Conservation (phyloP, 2,797 vertebrate genomes). For the Phrynocephalus guinanensis region DNA sequence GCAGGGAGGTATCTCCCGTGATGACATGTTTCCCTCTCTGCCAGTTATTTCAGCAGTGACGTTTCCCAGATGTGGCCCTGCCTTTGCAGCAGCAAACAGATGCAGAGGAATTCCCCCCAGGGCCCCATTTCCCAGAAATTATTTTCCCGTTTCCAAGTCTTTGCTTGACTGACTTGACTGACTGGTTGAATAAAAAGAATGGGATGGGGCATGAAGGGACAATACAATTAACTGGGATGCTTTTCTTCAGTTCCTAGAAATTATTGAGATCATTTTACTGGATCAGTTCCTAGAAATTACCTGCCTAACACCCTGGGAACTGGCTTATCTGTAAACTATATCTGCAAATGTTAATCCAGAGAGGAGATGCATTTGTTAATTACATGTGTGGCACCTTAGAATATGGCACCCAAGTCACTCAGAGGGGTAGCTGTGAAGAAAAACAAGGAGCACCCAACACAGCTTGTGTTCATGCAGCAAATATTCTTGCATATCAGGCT, state of each 20-base stretch:
- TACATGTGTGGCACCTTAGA: no score
- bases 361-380: no score
- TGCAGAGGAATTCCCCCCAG: not conserved
- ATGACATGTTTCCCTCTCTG: not conserved
- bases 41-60: slow-evolving; percentile 1
- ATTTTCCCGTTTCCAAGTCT: not conserved
- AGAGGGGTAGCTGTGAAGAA: no score
- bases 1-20: not conserved
- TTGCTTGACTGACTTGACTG: not conserved
- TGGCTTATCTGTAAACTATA: not conserved
- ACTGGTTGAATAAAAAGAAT: not conserved
- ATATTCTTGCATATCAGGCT: not conserved
- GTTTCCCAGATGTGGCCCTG: not conserved
- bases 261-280: no score
- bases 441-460: no score
- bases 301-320: not conserved
- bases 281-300: no score
- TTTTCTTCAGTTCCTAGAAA: not conserved
- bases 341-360: not conserved
- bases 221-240: not conserved
- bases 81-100: not conserved
- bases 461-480: not conserved
- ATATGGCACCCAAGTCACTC: no score
- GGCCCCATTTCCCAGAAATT: not conserved
- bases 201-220: not conserved